Percentiles rank a stretch among this genome's conserved stretches.
These are phyloP conservation scores for Troides aeacus DNA, from an alignment of 2,888 invertebrate genomes.

Conservation along the genomic window DNA sequence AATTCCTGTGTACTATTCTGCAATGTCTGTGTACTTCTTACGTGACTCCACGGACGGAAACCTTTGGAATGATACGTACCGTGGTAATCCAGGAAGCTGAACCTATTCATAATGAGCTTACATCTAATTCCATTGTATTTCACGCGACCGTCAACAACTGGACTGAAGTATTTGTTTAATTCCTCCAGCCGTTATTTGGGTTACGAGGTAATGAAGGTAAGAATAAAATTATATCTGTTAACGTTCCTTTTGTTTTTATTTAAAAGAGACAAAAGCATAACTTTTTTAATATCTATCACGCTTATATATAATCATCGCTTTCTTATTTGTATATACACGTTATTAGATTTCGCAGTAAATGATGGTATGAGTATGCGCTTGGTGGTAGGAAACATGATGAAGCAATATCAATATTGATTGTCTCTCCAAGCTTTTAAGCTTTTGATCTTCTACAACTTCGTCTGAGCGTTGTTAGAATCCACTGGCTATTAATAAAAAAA, in stretches of 20 bases:
- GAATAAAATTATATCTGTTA: background rate
- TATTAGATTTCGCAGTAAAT: too few species aligned
- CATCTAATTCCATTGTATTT: conserved; percentile 27
- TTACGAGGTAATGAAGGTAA: conserved; percentile 11
- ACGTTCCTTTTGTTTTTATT: background rate
- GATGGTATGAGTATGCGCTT: too few species aligned
- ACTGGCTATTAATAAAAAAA: too few species aligned
- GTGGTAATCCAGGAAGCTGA: conserved; percentile 27
- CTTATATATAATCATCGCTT: too few species aligned
- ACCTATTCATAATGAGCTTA: conserved; percentile 28
- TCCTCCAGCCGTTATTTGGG: conserved; percentile 19
- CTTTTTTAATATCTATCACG: too few species aligned
- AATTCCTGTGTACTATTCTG: background rate
- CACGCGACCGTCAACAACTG: conserved; percentile 13
- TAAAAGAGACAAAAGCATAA: too few species aligned
- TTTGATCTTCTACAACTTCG: too few species aligned
- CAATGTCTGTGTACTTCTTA: conserved; percentile 2
- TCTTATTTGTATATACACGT: too few species aligned
- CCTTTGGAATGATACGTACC: conserved; percentile 20
- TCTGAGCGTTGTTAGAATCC: too few species aligned
- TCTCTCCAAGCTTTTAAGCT: too few species aligned
- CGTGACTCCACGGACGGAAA: conserved; percentile 23
- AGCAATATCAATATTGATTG: too few species aligned
- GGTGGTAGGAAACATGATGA: too few species aligned
- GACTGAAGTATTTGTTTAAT: conserved; percentile 24